A percentile compares a stretch with the other conserved stretches of the same genome.
phyloP scores from a whole-genome alignment of 2,797 vertebrate genomes.

The Fringilla coelebs region DNA sequence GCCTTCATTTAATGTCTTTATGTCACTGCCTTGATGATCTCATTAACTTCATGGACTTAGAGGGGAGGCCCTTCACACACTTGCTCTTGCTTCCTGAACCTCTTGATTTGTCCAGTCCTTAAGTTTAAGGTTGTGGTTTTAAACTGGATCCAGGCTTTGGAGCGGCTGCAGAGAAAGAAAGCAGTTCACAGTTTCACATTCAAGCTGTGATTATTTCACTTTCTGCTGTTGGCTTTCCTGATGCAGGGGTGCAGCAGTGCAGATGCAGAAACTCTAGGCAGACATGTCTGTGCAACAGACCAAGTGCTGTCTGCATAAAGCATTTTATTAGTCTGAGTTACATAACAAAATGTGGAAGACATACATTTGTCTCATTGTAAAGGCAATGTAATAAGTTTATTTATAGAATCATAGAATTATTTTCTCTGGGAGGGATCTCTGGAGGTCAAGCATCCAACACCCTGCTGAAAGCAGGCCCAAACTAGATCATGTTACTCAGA shows the following conservation, averaged over 20 bases:
- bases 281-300: not conserved
- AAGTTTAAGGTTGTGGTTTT: not conserved
- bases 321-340: not conserved
- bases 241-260: not conserved
- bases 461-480: not conserved
- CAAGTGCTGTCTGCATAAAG: not conserved
- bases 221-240: not conserved
- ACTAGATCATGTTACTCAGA: not conserved
- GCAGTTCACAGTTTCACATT: not conserved
- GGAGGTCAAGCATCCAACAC: not conserved
- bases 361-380: not conserved
- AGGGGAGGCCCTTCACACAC: not conserved
- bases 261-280: not conserved
- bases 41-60: rapidly evolving
- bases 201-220: not conserved
- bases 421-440: not conserved
- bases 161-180: not conserved
- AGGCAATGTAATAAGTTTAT: not conserved
- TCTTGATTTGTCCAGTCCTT: not conserved
- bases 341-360: not conserved
- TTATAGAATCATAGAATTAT: not conserved
- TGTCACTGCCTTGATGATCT: not conserved
- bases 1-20: not conserved
- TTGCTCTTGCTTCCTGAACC: not conserved
- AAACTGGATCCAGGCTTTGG: not conserved